phyloP scores from a whole-genome alignment of 2,113 vertebrate species.

The Ciconia stormi region DNA sequence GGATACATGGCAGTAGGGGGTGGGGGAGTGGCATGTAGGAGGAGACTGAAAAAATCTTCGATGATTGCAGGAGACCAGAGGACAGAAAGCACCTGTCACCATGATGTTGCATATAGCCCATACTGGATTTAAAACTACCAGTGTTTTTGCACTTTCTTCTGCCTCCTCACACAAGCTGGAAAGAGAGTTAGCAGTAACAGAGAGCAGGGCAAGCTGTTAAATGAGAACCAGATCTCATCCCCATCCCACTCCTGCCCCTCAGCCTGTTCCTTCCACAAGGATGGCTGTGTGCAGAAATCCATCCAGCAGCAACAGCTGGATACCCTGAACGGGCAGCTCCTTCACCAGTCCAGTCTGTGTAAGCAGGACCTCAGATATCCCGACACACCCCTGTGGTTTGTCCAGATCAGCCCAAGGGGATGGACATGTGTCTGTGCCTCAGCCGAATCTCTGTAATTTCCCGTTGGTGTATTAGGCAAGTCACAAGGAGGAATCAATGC shows the following conservation, averaged over 20 bases:
- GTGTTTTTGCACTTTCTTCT: background rate
- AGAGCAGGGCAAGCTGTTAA: background rate
- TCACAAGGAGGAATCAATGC: background rate
- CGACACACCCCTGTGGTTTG: background rate
- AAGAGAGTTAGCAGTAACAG: background rate
- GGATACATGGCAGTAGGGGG: slow-evolving; percentile 35
- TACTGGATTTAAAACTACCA: background rate
- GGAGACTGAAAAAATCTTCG: slow-evolving; percentile 53
- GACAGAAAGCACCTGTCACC: slow-evolving; percentile 38
- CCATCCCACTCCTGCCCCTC: background rate
- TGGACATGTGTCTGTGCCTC: background rate
- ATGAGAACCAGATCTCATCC: background rate
- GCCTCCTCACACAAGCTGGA: background rate
- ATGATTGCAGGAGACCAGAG: slow-evolving; percentile 49
- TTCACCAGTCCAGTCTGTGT: background rate
- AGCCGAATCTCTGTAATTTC: background rate
- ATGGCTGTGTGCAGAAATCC: background rate
- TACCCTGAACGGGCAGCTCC: background rate
- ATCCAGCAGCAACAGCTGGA: background rate
- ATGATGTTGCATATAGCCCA: background rate
- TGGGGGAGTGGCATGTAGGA: slow-evolving; percentile 66
- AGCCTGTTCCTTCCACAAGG: background rate
- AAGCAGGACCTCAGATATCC: background rate
- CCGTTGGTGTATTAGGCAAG: background rate
- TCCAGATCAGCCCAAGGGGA: background rate